Percentiles rank a stretch among this genome's conserved stretches.
These are phyloP conservation scores for roundworm (Caenorhabditis elegans) DNA, from an alignment of 1,140 invertebrate species.

Conservation along the genomic window DNA sequence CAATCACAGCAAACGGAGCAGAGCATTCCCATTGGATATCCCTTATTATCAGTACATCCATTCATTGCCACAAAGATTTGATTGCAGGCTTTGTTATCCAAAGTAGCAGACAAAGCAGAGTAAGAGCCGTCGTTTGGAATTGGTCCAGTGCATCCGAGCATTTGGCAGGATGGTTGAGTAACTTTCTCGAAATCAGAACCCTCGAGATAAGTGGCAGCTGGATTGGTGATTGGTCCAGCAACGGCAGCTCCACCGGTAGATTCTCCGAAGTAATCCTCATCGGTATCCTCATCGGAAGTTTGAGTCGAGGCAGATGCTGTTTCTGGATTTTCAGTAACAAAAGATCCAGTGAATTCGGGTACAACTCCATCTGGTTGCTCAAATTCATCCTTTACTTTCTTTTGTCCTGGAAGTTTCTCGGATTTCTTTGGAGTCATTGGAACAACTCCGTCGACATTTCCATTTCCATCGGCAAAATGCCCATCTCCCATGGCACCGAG, in stretches of 20 bases:
- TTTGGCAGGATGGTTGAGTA: slow-evolving; percentile 46
- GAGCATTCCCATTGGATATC: slow-evolving; percentile 65
- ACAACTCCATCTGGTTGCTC: slow-evolving; percentile 42
- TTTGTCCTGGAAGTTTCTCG: slow-evolving; percentile 24
- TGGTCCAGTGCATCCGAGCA: slow-evolving; percentile 62
- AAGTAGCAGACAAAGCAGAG: slow-evolving; percentile 34
- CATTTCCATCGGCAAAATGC: slow-evolving; percentile 17
- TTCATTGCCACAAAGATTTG: slow-evolving; percentile 64
- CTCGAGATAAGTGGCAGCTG: slow-evolving; percentile 58
- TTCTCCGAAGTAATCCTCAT: not conserved
- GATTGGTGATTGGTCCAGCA: slow-evolving; percentile 54
- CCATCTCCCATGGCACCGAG: slow-evolving; percentile 14
- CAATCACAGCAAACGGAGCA: slow-evolving; percentile 66
- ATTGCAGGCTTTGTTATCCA: slow-evolving; percentile 52
- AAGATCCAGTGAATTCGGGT: slow-evolving; percentile 57
- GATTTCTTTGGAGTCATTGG: slow-evolving; percentile 12
- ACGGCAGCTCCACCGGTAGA: slow-evolving; percentile 10
- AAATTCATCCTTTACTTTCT: not conserved
- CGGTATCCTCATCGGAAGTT: not conserved
- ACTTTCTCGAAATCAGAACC: slow-evolving; percentile 62
- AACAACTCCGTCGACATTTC: slow-evolving; percentile 12
- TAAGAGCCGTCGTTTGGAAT: slow-evolving; percentile 62
- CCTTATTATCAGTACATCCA: slow-evolving; percentile 53
- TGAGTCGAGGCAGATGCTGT: not conserved
- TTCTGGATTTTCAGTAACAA: slow-evolving; percentile 34